phyloP scores from a whole-genome alignment of 2,797 vertebrate species.

The Aulostomus chinensis region DNA sequence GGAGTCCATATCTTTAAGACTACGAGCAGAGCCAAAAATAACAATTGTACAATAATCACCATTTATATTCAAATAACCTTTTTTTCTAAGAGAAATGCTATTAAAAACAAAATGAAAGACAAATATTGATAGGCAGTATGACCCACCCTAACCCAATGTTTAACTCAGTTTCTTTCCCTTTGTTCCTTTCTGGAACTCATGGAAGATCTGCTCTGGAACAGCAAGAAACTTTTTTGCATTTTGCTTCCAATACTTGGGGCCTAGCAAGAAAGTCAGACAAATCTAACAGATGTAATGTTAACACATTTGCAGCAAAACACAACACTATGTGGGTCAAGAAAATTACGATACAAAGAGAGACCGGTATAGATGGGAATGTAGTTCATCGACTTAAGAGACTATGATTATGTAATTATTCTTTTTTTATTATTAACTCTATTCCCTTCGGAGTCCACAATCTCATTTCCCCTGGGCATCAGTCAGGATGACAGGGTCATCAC shows the following conservation, averaged over 20 bases:
- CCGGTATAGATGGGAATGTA: neutral
- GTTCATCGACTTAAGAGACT: neutral
- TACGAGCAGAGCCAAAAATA: neutral
- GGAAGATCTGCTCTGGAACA: neutral
- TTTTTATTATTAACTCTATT: neutral
- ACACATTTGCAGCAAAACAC: neutral
- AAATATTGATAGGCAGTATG: neutral
- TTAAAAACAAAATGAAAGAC: neutral
- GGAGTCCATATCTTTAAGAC: slow-evolving; percentile 1
- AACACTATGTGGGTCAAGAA: neutral
- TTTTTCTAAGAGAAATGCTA: neutral
- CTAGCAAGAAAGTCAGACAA: neutral
- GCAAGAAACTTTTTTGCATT: neutral
- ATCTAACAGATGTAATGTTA: neutral
- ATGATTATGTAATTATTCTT: neutral
- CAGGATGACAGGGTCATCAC: slow-evolving; percentile 1
- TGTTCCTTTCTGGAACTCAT: neutral
- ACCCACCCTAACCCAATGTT: neutral
- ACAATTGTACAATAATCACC: neutral
- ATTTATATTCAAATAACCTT: neutral
- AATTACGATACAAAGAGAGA: neutral
- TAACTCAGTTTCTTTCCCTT: neutral
- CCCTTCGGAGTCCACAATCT: neutral
- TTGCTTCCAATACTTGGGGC: neutral
- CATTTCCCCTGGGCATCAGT: slow-evolving; percentile 5